phyloP scores from a whole-genome alignment of 2,113 vertebrate species.

The Stegostoma tigrinum region DNA sequence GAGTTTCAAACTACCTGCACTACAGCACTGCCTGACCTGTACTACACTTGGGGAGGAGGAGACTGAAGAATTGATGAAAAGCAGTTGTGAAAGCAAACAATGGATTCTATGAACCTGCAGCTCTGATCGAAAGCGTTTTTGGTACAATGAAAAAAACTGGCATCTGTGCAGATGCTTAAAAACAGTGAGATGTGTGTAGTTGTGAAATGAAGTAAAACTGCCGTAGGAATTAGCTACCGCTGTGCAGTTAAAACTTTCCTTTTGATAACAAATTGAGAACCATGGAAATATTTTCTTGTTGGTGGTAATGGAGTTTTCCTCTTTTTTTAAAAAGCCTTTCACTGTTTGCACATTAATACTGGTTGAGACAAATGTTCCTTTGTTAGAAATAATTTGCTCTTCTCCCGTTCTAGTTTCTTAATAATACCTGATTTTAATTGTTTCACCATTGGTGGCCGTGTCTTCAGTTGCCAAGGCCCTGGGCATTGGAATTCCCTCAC shows the following conservation, averaged over 20 bases:
- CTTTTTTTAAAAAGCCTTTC: not conserved
- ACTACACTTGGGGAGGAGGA: not conserved
- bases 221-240: not conserved
- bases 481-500: not conserved
- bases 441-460: not conserved
- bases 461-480: not conserved
- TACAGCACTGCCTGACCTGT: slow-evolving; percentile 1
- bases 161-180: not conserved
- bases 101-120: slow-evolving; percentile 8
- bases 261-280: not conserved
- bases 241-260: not conserved
- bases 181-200: not conserved
- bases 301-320: no score
- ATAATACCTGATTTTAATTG: not conserved
- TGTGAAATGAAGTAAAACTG: not conserved
- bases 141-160: not conserved
- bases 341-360: not conserved
- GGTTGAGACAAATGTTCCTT: not conserved
- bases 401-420: not conserved
- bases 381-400: not conserved
- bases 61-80: slow-evolving; percentile 15
- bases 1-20: not conserved
- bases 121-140: not conserved
- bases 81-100: slow-evolving; percentile 25
- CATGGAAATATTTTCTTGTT: not conserved